Evolutionary conservation across 2,888 invertebrate genomes (phyloP).

Genomic region (Thyatira batis): DNA sequence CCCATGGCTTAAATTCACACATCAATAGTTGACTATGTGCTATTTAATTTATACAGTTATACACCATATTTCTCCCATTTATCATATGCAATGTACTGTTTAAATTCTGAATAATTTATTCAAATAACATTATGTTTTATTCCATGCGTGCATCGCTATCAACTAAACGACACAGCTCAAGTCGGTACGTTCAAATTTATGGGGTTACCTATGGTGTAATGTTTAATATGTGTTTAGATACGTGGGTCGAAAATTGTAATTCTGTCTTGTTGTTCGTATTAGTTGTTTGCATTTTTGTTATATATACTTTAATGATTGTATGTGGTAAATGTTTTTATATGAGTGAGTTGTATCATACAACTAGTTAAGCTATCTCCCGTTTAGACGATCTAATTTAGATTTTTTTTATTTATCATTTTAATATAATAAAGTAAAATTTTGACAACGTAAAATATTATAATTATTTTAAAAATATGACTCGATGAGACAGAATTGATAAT

Average conservation of each 20-base stretch:
- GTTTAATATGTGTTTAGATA: slow-evolving; percentile 21
- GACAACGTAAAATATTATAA: not conserved
- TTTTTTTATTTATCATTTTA: not conserved
- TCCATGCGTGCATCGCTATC: slow-evolving; percentile 60
- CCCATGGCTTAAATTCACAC: too few species aligned
- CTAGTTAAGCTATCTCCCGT: too few species aligned
- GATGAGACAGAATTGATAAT: slow-evolving; percentile 27
- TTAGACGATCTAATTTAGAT: too few species aligned
- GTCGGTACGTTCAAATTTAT: slow-evolving; percentile 68
- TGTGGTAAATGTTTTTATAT: not conserved
- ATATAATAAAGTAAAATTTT: not conserved
- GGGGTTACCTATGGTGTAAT: slow-evolving; percentile 19
- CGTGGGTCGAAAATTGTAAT: slow-evolving; percentile 9
- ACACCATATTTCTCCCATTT: not conserved
- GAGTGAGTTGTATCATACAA: too few species aligned
- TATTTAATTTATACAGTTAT: not conserved
- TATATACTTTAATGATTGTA: not conserved
- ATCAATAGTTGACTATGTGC: not conserved
- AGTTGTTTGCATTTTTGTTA: not conserved
- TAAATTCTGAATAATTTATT: slow-evolving; percentile 16
- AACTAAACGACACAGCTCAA: slow-evolving; percentile 70
- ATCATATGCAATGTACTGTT: not conserved
- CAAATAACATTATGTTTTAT: slow-evolving; percentile 44
- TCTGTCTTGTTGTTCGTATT: slow-evolving; percentile 38
- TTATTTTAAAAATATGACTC: slow-evolving; percentile 1